Evolutionary conservation across 2,888 invertebrate genomes (phyloP).

Genomic region (Hermaeophaga mercurialis): DNA sequence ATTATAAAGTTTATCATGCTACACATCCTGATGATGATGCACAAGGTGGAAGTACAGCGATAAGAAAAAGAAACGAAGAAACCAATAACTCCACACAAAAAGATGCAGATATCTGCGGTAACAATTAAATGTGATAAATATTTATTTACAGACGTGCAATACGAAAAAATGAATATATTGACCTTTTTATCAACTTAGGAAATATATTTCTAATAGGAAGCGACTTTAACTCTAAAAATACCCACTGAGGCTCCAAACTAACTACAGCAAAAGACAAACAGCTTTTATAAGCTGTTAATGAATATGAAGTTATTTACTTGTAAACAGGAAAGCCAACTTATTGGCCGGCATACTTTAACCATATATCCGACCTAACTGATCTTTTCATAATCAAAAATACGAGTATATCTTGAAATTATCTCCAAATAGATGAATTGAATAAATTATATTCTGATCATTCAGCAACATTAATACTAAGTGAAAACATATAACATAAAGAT

Average conservation of each 20-base stretch:
- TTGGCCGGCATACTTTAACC: neutral
- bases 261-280: neutral
- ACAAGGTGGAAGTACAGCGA: conserved; percentile 9
- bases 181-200: too few species aligned
- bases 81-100: neutral
- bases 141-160: too few species aligned
- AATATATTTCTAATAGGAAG: conserved; percentile 4
- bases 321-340: conserved; percentile 9
- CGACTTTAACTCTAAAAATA: conserved; percentile 3
- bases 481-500: too few species aligned
- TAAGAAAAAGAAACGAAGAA: conserved; percentile 7
- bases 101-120: conserved; percentile 8
- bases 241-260: conserved; percentile 2
- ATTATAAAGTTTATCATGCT: too few species aligned
- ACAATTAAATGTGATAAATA: conserved; percentile 2
- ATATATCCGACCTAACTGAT: neutral
- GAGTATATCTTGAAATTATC: too few species aligned
- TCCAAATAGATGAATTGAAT: too few species aligned
- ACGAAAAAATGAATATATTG: too few species aligned
- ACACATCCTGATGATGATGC: too few species aligned
- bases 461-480: too few species aligned
- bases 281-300: neutral
- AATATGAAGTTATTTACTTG: conserved; percentile 2
- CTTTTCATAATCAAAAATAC: too few species aligned
- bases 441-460: too few species aligned